Evolutionary conservation across 2,113 vertebrate genomes (phyloP), one percentile per base, ranked within the genome.

Genomic region (Sterna hirundo): DNA sequence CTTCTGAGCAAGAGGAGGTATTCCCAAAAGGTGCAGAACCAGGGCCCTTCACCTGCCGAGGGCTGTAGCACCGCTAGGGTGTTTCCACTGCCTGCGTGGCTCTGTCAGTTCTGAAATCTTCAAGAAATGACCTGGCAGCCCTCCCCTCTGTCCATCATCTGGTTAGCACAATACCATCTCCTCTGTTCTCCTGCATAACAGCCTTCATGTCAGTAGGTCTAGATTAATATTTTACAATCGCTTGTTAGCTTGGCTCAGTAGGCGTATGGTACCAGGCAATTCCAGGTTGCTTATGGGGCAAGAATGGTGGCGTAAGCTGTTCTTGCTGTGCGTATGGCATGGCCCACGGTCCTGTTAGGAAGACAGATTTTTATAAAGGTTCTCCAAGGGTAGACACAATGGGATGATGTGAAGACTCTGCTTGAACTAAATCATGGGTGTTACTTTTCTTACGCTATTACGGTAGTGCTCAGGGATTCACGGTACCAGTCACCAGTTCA

Each of bases 321-420:
- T 62, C 19, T 58, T 64, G 55, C 36, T 55, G 25, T 36, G 54
- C 0, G 0, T 30, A 3, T 40, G 11, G 7, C 0, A 0, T 34
- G 34, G 26, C 38, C 34, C 13, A 10, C 23, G 17, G 16, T 36
- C 60, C 21, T 64, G 34, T 11, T 44, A 36, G 32, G 46, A 44
- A 70, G 60, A 6, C 16, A 54, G 29, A 4, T 38, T 30, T 86
- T 65, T 19, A 20, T 47, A 10, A 49, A 47, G n/a, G 15, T 52
- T 72, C 46, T 57, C 3, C 27, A 49, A 57, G 40, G 11, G 5
- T 20, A 21, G 40, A 38, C 79, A 70, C 15, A 36, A 8, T n/a
- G 40, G 47, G 32, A 10, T 83, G 58, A 8, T 55, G 34, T 19
- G 49, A 78, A 54, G 21, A 3, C 30, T 34, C 21, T 60, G 25